Evolutionary conservation across 2,888 invertebrate genomes (phyloP).

Genomic region (Eurois occulta): DNA sequence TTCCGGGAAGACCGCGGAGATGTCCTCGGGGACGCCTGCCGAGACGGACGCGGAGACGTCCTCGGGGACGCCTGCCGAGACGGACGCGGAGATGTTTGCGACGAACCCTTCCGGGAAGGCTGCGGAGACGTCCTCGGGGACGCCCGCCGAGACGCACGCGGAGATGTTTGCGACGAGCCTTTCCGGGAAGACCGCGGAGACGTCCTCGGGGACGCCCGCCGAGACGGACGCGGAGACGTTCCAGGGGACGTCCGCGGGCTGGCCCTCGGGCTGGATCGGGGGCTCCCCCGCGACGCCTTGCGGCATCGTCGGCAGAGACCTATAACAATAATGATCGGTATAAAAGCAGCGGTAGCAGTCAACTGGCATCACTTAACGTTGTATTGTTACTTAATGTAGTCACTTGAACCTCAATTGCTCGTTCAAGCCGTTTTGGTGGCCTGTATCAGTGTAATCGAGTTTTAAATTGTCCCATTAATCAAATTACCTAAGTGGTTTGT

Average conservation of each 20-base stretch:
- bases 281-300: conserved; percentile 34
- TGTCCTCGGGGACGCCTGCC: neutral
- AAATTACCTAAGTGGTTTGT: neutral
- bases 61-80: conserved; percentile 33
- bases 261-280: conserved; percentile 32
- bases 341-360: conserved; percentile 29
- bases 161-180: conserved; percentile 15
- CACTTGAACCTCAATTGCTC: conserved; percentile 26
- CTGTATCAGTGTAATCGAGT: neutral
- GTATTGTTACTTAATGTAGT: conserved; percentile 32
- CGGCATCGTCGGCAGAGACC: conserved; percentile 45
- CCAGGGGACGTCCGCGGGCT: conserved; percentile 42
- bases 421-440: neutral
- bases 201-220: conserved; percentile 19
- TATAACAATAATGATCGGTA: conserved; percentile 55
- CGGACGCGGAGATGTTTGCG: conserved; percentile 12
- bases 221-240: conserved; percentile 17
- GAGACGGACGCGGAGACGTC: conserved; percentile 26
- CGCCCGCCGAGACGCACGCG: conserved; percentile 5
- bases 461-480: neutral
- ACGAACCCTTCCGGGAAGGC: conserved; percentile 19
- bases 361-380: conserved; percentile 10
- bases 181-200: conserved; percentile 12
- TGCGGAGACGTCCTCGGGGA: conserved; percentile 43
- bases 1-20: no score